A percentile compares a stretch with the other conserved stretches of the same genome.
phyloP scores from a whole-genome alignment of 1,140 invertebrate species.

The Heliconius eleuchia region DNA sequence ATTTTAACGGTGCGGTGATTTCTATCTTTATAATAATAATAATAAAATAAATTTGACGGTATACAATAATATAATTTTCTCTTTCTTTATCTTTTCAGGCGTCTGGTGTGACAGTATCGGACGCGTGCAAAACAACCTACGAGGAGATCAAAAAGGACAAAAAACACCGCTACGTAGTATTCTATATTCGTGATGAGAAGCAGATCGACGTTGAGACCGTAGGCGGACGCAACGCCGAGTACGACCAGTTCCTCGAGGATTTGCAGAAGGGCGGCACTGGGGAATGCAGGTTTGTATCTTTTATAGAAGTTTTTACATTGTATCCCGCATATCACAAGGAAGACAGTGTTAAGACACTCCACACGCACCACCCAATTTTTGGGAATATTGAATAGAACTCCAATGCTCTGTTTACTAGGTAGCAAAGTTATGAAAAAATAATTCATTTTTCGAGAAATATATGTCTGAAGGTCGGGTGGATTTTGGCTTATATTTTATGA shows the following conservation, averaged over 20 bases:
- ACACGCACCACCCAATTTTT: too few species aligned
- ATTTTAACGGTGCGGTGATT: too few species aligned
- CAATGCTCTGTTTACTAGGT: too few species aligned
- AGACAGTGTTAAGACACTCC: too few species aligned
- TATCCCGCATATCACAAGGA: neutral
- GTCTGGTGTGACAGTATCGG: slow-evolving; percentile 97
- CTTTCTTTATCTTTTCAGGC: slow-evolving; percentile 84
- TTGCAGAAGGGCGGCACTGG: slow-evolving; percentile 93
- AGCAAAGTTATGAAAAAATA: neutral
- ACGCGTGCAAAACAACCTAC: slow-evolving; percentile 96
- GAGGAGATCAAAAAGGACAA: slow-evolving; percentile 99
- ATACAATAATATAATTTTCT: neutral
- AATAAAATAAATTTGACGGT: neutral
- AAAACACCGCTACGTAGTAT: slow-evolving; percentile 97
- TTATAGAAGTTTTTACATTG: neutral
- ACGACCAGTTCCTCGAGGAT: slow-evolving; percentile 94
- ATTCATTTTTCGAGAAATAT: too few species aligned
- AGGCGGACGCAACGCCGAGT: slow-evolving; percentile 92
- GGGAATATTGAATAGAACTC: too few species aligned
- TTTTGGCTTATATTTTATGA: too few species aligned
- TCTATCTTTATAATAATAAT: too few species aligned
- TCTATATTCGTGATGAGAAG: slow-evolving; percentile 96
- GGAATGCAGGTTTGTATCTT: slow-evolving; percentile 88
- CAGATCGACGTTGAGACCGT: slow-evolving; percentile 96
- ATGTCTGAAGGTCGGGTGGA: too few species aligned